Evolutionary conservation across 2,113 vertebrate genomes (phyloP).

Genomic region (Aix galericulata): DNA sequence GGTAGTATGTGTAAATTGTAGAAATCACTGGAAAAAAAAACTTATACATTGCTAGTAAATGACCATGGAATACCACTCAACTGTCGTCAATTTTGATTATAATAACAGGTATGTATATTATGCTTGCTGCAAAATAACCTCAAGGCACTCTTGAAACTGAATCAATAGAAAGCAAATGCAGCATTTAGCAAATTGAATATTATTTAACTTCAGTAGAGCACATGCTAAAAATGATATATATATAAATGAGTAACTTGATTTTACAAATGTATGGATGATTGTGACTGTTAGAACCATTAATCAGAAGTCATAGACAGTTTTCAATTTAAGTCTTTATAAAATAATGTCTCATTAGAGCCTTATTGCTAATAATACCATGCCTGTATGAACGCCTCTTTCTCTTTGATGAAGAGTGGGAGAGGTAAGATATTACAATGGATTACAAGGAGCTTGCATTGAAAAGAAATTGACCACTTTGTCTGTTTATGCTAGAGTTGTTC

Average conservation of each 20-base stretch:
- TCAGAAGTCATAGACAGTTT: neutral
- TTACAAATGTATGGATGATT: neutral
- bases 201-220: conserved; percentile 16
- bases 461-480: conserved; percentile 7
- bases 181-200: conserved; percentile 17
- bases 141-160: neutral
- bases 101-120: neutral
- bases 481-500: neutral
- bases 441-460: conserved; percentile 21
- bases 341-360: neutral
- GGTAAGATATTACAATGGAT: neutral
- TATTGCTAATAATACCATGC: neutral
- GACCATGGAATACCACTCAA: neutral
- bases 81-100: conserved; percentile 11
- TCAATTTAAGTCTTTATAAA: neutral
- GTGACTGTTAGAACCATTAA: neutral
- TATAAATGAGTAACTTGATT: neutral
- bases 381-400: neutral
- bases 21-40: neutral
- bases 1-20: neutral
- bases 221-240: neutral
- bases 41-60: neutral
- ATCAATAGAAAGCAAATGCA: conserved; percentile 19
- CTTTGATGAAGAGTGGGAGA: neutral
- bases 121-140: neutral